These are phyloP conservation scores for Columba janthina DNA, from an alignment of 2,113 vertebrate genomes.

Conservation along the genomic window DNA sequence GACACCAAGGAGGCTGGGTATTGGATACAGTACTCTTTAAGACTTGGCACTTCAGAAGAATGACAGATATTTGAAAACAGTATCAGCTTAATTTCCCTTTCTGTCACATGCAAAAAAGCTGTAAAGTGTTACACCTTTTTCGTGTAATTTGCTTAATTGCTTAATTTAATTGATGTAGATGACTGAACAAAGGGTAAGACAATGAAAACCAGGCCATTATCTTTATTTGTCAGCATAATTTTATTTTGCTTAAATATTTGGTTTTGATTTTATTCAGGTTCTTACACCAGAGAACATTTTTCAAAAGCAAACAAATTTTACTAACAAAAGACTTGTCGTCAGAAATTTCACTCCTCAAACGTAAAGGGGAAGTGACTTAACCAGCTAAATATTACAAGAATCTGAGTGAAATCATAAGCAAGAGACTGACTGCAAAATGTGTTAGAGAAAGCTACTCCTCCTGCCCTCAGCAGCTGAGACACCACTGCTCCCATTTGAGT, in stretches of 20 bases:
- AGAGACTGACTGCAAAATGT: neutral
- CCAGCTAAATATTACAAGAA: slow-evolving; percentile 5
- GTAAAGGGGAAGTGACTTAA: neutral
- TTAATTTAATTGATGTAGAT: slow-evolving; percentile 3
- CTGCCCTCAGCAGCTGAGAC: neutral
- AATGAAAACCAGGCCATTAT: neutral
- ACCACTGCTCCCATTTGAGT: neutral
- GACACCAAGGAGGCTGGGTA: neutral
- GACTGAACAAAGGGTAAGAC: neutral
- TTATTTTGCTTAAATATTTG: slow-evolving; percentile 43
- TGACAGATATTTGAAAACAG: neutral
- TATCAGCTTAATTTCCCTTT: neutral
- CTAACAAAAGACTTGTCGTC: slow-evolving; percentile 35
- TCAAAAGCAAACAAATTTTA: slow-evolving; percentile 12
- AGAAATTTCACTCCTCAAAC: slow-evolving; percentile 16
- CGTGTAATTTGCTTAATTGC: neutral
- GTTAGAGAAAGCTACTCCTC: neutral
- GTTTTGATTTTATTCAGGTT: neutral
- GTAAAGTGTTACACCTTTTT: neutral
- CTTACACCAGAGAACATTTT: neutral
- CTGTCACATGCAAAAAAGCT: neutral
- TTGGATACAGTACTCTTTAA: neutral
- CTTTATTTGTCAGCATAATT: neutral
- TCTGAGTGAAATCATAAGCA: neutral
- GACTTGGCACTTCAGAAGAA: neutral